Evolutionary conservation across 37 sponge, comb jelly and placozoan species (phyloP), one percentile per base, ranked within the genome.

Genomic region (Cliona cf. orientalis): DNA sequence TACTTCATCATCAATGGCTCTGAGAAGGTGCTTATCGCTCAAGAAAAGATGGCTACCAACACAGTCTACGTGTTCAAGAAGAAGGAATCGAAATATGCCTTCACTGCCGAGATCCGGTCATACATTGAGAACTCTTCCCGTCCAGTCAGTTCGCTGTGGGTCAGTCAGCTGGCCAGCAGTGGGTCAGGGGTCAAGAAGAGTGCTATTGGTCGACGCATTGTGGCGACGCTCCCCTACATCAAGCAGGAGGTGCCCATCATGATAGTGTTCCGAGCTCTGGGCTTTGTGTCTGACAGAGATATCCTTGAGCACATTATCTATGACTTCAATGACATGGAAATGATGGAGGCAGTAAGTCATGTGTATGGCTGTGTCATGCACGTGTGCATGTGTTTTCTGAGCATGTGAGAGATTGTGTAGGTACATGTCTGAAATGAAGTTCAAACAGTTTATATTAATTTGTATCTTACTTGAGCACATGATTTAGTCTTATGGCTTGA

Each of bases 21-120:
- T 12, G 99, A 99, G 84, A 99, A 99, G 68, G 92, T 99, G 17
- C 89, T 99, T 40, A 99, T 99, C 44, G 99, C 99, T 23, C 99
- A 99, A 66, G 99, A 99, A 80, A 99, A 99, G 66, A 99, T 99
- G 99, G 98, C 97, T 32, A 97, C 99, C 23, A 99, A 99, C 78
- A 91, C 99, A 11, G 97, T 99, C 42, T 97, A 97, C 42, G 93
- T 99, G 9, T 99, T 99, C 83, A 58, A 82, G 74, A 99, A 99
- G 95, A 99, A 99, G 42, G 99, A 99, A 53, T 95, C 96, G 14
- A 99, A 99, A 79, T 99, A 99, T 42, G 95, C 97, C 40, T 93
- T 93, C 74, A 89, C 91, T 14, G 99, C 99, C 33, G 99, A 99
- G 79, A 97, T 99, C 23, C 87, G 99, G 45, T 99, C 99, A 26